These are phyloP conservation scores for Indri indri DNA, from an alignment of 2,113 vertebrate genomes.

Conservation along the genomic window DNA sequence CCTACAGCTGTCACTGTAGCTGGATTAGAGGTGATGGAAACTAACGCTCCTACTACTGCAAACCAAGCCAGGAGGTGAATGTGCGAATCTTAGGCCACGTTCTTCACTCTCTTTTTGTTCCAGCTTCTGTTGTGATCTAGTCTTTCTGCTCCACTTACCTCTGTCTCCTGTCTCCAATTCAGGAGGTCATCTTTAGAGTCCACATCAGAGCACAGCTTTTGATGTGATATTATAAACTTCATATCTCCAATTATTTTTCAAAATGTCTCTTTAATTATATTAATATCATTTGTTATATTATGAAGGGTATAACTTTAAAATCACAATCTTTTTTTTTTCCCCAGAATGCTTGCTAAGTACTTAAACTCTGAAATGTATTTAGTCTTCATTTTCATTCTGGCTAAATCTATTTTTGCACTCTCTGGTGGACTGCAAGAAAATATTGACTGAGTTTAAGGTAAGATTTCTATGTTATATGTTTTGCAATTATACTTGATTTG, in stretches of 20 bases:
- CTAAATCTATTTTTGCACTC: constrained; percentile 26
- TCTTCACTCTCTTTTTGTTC: background rate
- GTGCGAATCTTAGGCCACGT: background rate
- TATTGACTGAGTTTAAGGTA: background rate
- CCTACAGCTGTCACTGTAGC: background rate
- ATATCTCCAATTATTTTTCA: background rate
- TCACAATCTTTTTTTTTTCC: background rate
- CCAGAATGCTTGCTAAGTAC: constrained; percentile 6
- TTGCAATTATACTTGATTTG: background rate
- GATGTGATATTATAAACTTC: background rate
- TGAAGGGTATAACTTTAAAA: constrained; percentile 15
- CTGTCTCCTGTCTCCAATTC: background rate
- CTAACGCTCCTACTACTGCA: background rate
- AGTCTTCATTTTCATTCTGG: background rate
- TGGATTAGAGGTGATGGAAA: background rate
- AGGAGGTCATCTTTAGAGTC: background rate
- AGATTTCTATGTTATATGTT: background rate
- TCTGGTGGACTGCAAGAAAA: background rate
- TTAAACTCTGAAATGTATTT: constrained; percentile 11
- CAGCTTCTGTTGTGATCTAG: background rate
- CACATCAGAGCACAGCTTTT: background rate
- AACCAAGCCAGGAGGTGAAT: background rate
- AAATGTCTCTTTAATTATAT: constrained; percentile 14
- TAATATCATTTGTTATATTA: background rate
- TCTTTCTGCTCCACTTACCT: background rate